These are phyloP conservation scores for Anhinga rufa DNA, from an alignment of 2,113 vertebrate species.

Conservation along the genomic window DNA sequence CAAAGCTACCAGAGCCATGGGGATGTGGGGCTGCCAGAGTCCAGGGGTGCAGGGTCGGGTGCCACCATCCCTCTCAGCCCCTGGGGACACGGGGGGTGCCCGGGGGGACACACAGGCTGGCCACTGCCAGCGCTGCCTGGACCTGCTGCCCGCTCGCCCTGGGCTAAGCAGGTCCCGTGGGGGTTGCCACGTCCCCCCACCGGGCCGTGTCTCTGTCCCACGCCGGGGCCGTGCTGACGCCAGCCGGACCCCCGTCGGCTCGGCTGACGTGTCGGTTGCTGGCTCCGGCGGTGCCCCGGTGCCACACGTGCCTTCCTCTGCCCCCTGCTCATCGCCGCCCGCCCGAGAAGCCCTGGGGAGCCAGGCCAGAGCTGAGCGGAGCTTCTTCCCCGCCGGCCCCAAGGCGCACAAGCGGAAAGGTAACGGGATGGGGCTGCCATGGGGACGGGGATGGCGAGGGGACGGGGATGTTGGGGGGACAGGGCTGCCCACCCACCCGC, in stretches of 20 bases:
- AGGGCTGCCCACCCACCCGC: background rate
- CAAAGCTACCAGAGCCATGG: background rate
- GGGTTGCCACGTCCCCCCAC: background rate
- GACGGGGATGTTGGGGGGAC: background rate
- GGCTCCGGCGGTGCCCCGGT: background rate
- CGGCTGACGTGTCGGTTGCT: background rate
- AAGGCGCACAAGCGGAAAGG: conserved; percentile 57
- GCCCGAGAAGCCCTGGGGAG: conserved; percentile 11
- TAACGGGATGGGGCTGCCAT: background rate
- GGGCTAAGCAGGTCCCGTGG: background rate
- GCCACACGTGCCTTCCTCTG: background rate
- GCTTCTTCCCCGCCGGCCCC: conserved; percentile 29
- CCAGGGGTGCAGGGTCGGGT: background rate
- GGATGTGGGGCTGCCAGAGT: background rate
- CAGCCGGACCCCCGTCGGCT: background rate
- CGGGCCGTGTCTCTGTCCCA: background rate
- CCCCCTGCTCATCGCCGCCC: background rate
- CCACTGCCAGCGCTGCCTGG: background rate
- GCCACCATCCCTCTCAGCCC: background rate
- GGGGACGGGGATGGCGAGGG: background rate
- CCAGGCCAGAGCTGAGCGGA: conserved; percentile 38
- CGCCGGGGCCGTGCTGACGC: background rate
- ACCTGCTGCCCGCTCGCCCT: background rate
- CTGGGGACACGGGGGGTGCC: background rate
- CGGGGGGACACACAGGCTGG: background rate